Evolutionary conservation across 2,797 vertebrate species (phyloP).

Genomic region (Sebastes oblongus): DNA sequence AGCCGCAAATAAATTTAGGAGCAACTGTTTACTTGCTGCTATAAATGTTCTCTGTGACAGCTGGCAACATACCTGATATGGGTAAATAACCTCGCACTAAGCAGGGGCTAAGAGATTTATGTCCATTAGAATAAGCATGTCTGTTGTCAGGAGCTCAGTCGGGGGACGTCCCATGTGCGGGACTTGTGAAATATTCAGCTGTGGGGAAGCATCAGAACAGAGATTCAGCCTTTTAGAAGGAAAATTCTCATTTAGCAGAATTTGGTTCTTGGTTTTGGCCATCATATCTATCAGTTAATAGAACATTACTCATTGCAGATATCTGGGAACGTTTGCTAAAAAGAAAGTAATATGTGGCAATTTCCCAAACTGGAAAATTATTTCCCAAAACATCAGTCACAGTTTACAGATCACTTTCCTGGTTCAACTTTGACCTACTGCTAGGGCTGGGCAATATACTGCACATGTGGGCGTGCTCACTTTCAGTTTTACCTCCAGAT

Average conservation of each 20-base stretch:
- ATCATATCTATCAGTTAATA: too few species aligned
- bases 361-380: too few species aligned
- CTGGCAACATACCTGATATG: slow-evolving; percentile 40
- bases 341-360: too few species aligned
- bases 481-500: background rate
- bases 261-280: too few species aligned
- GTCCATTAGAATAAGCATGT: slow-evolving; percentile 61
- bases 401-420: too few species aligned
- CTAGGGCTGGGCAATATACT: too few species aligned
- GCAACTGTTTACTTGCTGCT: slow-evolving; percentile 53
- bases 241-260: background rate
- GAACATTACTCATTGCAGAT: too few species aligned
- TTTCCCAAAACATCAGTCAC: too few species aligned
- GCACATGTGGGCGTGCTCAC: background rate
- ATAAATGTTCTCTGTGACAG: slow-evolving; percentile 50
- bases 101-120: slow-evolving; percentile 48
- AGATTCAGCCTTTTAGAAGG: background rate
- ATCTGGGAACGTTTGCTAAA: too few species aligned
- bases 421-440: too few species aligned
- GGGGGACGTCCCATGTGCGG: background rate
- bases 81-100: slow-evolving; percentile 43
- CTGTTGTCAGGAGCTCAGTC: slow-evolving; percentile 48
- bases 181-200: slow-evolving; percentile 50
- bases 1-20: slow-evolving; percentile 40
- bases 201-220: slow-evolving; percentile 39